Evolutionary conservation across 2,113 vertebrate genomes (phyloP).

Genomic region (Peucedramus taeniatus): DNA sequence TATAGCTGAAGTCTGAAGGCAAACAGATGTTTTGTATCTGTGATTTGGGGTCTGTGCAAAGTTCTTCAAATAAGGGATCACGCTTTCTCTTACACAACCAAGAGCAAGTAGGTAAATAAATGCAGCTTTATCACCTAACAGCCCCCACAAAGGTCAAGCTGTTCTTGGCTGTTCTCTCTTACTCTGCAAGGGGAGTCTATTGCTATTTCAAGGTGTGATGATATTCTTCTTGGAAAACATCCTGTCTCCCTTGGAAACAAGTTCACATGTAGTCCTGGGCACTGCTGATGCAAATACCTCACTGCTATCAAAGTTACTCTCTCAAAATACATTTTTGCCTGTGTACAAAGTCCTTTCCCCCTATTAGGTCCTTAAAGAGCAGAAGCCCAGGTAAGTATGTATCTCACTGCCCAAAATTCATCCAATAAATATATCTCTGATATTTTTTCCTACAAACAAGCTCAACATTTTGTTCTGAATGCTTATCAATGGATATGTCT

Average conservation of each 20-base stretch:
- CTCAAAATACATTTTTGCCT: neutral
- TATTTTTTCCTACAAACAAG: neutral
- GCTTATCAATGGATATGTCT: neutral
- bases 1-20: neutral
- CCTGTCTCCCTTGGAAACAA: constrained; percentile 42
- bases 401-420: neutral
- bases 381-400: neutral
- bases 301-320: neutral
- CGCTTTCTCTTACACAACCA: neutral
- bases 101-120: neutral
- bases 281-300: constrained; percentile 17
- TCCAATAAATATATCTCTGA: neutral
- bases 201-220: constrained; percentile 52
- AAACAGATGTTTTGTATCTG: neutral
- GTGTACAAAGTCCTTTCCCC: neutral
- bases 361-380: neutral
- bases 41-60: neutral
- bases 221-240: constrained; percentile 29
- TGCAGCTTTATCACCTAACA: neutral
- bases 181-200: neutral
- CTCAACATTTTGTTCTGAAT: neutral
- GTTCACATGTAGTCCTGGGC: constrained; percentile 18
- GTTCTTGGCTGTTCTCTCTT: constrained; percentile 6
- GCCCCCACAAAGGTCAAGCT: neutral
- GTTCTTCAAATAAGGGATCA: neutral